These are phyloP conservation scores for Bettongia penicillata DNA, from an alignment of 2,113 vertebrate species.

Conservation along the genomic window DNA sequence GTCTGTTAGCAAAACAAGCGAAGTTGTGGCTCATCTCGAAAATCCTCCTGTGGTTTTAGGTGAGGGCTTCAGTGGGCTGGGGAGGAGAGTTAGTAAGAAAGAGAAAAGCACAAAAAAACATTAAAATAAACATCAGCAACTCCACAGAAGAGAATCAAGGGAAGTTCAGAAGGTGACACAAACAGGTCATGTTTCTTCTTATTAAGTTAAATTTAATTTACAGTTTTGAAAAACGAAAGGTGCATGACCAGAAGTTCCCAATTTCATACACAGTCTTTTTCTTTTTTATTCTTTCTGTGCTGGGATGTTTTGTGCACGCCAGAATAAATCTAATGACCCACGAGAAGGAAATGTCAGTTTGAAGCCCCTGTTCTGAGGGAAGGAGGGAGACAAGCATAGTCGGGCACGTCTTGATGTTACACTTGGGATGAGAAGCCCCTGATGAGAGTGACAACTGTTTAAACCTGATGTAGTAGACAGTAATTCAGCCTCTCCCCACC, in stretches of 20 bases:
- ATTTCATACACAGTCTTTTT: background rate
- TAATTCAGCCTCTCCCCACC: background rate
- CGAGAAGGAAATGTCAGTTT: too few species aligned
- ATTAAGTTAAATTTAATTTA: background rate
- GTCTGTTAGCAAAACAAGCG: too few species aligned
- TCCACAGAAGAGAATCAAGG: background rate
- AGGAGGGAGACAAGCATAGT: too few species aligned
- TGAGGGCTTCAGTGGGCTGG: background rate
- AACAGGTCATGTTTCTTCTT: background rate
- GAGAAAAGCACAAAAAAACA: background rate
- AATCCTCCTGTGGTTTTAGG: background rate
- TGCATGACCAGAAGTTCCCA: background rate
- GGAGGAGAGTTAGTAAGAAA: background rate
- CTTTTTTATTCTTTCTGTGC: background rate
- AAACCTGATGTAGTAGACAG: background rate
- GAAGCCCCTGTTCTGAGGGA: background rate
- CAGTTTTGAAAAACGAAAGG: background rate
- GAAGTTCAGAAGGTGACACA: background rate
- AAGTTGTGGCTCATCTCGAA: too few species aligned
- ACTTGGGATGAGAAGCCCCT: background rate
- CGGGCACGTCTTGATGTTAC: accelerated
- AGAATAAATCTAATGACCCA: background rate
- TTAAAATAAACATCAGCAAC: background rate
- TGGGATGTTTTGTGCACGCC: background rate
- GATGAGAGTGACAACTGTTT: background rate